Percentiles rank a stretch among this genome's conserved stretches.
Conservation (phyloP, 2,888 invertebrate genomes). For the Hemicrepidius hirtus region DNA sequence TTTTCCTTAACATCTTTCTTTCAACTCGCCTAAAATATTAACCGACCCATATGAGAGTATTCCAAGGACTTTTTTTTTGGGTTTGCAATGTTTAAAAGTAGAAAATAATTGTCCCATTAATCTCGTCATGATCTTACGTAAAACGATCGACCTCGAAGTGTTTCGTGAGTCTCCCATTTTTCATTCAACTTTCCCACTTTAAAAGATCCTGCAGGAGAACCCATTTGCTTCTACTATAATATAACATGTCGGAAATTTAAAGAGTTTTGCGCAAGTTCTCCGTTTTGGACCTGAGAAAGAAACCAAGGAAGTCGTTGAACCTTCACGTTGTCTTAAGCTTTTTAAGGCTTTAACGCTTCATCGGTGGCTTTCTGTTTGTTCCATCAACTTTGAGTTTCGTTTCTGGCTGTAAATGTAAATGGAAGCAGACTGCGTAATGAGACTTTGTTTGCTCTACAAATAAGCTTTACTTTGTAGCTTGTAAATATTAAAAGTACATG, state of each 20-base stretch:
- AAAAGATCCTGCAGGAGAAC: constrained; percentile 4
- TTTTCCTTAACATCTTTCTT: neutral
- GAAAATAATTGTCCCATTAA: constrained; percentile 1
- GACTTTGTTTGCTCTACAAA: constrained; percentile 22
- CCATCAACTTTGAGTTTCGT: constrained; percentile 31
- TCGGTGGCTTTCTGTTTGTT: constrained; percentile 42
- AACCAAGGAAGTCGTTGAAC: constrained; percentile 43
- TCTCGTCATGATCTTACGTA: constrained; percentile 15
- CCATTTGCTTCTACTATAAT: neutral
- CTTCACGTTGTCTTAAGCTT: constrained; percentile 39
- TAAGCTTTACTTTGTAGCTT: neutral
- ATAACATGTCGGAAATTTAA: constrained; percentile 20
- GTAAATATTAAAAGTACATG: constrained; percentile 12
- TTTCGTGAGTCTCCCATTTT: constrained; percentile 6
- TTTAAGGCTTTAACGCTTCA: constrained; percentile 45
- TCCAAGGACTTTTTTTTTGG: constrained; percentile 1
- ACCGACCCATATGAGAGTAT: constrained; percentile 5
- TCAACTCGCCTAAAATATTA: neutral
- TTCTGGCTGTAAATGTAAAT: constrained; percentile 19
- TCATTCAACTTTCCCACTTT: constrained; percentile 25
- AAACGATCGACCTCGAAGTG: constrained; percentile 4
- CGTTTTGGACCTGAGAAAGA: constrained; percentile 35
- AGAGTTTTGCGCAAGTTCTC: constrained; percentile 21
- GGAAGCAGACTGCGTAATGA: constrained; percentile 29
- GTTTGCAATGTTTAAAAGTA: neutral